Conservation (phyloP, 2,113 vertebrate species). For the Cryptomyrus ogoouensis region DNA sequence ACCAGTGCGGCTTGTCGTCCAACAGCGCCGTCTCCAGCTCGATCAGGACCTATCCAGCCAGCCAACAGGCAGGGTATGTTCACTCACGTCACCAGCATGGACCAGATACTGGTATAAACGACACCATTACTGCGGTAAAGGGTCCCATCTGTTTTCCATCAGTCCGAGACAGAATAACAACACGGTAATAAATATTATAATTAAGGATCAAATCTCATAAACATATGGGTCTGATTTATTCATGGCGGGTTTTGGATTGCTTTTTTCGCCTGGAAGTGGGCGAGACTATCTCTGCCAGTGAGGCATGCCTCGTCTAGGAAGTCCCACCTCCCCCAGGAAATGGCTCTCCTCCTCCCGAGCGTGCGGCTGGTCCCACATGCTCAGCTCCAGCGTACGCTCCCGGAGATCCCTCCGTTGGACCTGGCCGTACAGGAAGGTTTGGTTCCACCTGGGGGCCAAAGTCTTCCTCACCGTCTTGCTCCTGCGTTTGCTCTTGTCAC, state of each 20-base stretch:
- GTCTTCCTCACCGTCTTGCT: conserved; percentile 96
- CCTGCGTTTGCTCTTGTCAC: conserved; percentile 96
- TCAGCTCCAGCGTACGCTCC: conserved; percentile 96
- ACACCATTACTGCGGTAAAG: not conserved
- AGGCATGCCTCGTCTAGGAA: not conserved
- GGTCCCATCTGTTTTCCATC: not conserved
- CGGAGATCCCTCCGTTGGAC: conserved; percentile 95
- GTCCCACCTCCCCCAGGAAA: conserved; percentile 89
- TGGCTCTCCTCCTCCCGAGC: conserved; percentile 89
- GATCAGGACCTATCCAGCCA: conserved; percentile 77
- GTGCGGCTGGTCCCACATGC: conserved; percentile 93
- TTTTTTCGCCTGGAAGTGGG: not conserved
- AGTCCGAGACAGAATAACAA: not conserved
- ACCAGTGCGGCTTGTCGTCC: conserved; percentile 97
- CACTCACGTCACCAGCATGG: not conserved
- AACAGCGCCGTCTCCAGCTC: conserved; percentile 94
- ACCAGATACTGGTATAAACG: not conserved
- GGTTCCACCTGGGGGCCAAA: conserved; percentile 95
- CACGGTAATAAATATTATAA: not conserved
- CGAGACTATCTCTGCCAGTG: not conserved
- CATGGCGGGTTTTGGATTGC: not conserved
- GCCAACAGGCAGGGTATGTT: not conserved
- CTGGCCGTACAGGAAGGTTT: conserved; percentile 93
- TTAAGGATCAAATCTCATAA: not conserved
- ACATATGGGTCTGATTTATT: conserved; percentile 1